These are phyloP conservation scores for Leptinotarsa haldemani DNA, from an alignment of 2,888 invertebrate genomes.

Conservation along the genomic window DNA sequence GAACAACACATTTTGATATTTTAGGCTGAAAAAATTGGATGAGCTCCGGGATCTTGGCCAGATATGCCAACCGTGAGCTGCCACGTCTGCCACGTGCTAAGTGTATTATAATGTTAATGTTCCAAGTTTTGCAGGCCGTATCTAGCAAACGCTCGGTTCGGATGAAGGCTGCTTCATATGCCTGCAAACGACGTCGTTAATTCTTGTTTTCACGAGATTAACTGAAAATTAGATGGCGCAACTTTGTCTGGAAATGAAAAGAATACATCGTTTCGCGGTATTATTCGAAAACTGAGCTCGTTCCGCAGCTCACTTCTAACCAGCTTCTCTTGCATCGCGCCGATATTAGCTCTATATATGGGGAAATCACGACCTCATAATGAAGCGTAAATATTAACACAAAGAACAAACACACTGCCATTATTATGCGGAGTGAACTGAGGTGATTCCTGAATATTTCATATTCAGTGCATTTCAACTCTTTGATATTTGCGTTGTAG, in stretches of 20 bases:
- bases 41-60: conserved; percentile 27
- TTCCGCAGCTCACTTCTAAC: conserved; percentile 49
- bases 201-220: conserved; percentile 67
- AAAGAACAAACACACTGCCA: conserved; percentile 47
- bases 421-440: conserved; percentile 37
- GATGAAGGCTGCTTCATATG: conserved; percentile 63
- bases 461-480: conserved; percentile 27
- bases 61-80: conserved; percentile 37
- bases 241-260: conserved; percentile 65
- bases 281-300: conserved; percentile 64
- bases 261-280: conserved; percentile 63
- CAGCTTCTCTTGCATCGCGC: conserved; percentile 50
- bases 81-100: conserved; percentile 62
- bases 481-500: not conserved
- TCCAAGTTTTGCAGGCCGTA: conserved; percentile 63
- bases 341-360: conserved; percentile 57
- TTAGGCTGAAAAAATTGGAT: conserved; percentile 27
- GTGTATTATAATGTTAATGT: conserved; percentile 66
- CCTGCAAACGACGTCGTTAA: conserved; percentile 67
- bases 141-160: conserved; percentile 55
- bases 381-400: conserved; percentile 61
- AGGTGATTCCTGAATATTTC: conserved; percentile 44
- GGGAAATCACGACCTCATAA: conserved; percentile 55
- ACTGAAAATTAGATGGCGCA: conserved; percentile 67
- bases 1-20: conserved; percentile 30